Conservation (phyloP, 2,797 vertebrate species). For the Eurystomus glaucurus region DNA sequence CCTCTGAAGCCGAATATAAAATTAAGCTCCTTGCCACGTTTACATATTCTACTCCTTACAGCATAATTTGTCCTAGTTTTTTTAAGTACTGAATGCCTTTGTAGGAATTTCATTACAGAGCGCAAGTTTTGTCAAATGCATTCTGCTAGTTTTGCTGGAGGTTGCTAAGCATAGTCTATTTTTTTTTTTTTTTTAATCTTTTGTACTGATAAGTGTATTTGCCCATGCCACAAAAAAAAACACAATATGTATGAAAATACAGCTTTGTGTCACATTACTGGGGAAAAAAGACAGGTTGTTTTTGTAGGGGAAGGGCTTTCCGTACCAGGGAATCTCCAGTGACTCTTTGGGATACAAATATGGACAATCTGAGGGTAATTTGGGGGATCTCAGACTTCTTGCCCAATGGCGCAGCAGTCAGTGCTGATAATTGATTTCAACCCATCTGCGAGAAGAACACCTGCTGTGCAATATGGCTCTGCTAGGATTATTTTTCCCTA, state of each 20-base stretch:
- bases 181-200: constrained; percentile 33
- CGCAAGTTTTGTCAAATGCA: constrained; percentile 22
- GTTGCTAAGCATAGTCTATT: constrained; percentile 24
- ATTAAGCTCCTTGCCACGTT: constrained; percentile 47
- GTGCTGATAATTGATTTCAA: constrained; percentile 55
- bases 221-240: neutral
- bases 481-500: neutral
- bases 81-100: constrained; percentile 18
- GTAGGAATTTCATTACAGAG: constrained; percentile 50
- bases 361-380: neutral
- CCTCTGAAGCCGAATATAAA: constrained; percentile 33
- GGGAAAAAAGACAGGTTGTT: neutral
- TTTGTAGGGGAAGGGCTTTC: neutral
- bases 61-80: constrained; percentile 69
- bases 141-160: constrained; percentile 59
- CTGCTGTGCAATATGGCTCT: constrained; percentile 47
- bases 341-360: neutral
- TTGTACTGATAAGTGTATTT: constrained; percentile 42
- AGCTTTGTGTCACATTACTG: neutral
- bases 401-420: constrained; percentile 18
- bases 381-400: neutral
- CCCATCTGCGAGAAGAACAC: constrained; percentile 42
- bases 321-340: neutral
- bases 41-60: constrained; percentile 66
- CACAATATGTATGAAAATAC: neutral